A percentile compares a stretch with the other conserved stretches of the same genome.
Conservation (phyloP, 2,113 vertebrate genomes). For the Helogale parvula region DNA sequence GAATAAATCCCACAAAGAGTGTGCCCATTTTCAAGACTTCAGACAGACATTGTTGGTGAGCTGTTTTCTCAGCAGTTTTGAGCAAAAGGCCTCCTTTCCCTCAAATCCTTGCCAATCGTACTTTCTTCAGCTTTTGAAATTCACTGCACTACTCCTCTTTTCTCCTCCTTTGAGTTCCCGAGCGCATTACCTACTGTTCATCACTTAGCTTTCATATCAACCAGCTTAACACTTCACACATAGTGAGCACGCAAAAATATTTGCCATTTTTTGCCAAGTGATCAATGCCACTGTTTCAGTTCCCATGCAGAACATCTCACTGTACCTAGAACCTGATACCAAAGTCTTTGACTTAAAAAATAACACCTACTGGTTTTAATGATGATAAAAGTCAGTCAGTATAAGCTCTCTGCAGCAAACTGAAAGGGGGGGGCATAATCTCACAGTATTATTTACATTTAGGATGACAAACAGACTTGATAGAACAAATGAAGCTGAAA, state of each 20-base stretch:
- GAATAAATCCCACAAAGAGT: neutral
- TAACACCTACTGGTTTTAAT: neutral
- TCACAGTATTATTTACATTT: neutral
- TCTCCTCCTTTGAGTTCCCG: neutral
- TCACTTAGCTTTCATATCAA: neutral
- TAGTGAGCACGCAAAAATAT: neutral
- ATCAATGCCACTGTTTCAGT: neutral
- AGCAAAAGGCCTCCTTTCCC: neutral
- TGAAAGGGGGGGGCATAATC: neutral
- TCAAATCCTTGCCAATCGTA: neutral
- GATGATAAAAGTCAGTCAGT: neutral
- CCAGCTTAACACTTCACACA: neutral
- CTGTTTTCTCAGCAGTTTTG: neutral
- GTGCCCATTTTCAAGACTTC: neutral
- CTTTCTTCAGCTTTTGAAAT: neutral
- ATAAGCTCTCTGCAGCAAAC: neutral
- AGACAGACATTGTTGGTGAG: neutral
- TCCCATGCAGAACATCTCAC: neutral
- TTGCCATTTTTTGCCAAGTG: neutral
- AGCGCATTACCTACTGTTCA: neutral
- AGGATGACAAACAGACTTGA: neutral
- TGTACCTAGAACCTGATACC: neutral
- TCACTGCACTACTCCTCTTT: neutral
- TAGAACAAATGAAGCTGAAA: neutral
- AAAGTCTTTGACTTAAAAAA: slow-evolving; percentile 10